phyloP scores from a whole-genome alignment of 2,113 vertebrate genomes.

The Isichthys henryi region DNA sequence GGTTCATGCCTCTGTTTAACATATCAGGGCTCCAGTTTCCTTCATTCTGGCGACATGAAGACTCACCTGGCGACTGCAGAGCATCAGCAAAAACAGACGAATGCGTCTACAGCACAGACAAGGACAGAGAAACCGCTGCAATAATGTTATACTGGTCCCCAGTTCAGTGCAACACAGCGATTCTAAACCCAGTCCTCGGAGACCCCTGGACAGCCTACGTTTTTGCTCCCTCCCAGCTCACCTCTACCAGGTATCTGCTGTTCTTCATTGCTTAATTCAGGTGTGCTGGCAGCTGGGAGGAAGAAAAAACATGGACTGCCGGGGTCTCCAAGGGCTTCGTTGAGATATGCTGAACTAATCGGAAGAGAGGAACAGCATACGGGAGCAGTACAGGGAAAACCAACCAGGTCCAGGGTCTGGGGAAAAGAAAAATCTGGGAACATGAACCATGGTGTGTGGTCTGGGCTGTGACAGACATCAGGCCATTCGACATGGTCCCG shows the following conservation, averaged over 20 bases:
- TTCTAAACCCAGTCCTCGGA: background rate
- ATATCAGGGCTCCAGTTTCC: background rate
- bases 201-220: background rate
- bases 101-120: background rate
- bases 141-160: background rate
- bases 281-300: background rate
- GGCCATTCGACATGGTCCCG: background rate
- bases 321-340: background rate
- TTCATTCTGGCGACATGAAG: background rate
- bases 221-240: background rate
- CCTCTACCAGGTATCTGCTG: background rate
- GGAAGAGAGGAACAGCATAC: background rate
- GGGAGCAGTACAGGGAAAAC: background rate
- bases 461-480: background rate
- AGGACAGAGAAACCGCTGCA: background rate
- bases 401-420: background rate
- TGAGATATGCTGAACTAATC: background rate
- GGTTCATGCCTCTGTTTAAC: background rate
- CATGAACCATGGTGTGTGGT: background rate
- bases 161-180: background rate
- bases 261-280: background rate
- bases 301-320: background rate
- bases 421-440: background rate
- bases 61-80: background rate
- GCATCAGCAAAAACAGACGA: background rate